Evolutionary conservation across 2,113 vertebrate genomes (phyloP).

Genomic region (Ceyx cyanopectus): DNA sequence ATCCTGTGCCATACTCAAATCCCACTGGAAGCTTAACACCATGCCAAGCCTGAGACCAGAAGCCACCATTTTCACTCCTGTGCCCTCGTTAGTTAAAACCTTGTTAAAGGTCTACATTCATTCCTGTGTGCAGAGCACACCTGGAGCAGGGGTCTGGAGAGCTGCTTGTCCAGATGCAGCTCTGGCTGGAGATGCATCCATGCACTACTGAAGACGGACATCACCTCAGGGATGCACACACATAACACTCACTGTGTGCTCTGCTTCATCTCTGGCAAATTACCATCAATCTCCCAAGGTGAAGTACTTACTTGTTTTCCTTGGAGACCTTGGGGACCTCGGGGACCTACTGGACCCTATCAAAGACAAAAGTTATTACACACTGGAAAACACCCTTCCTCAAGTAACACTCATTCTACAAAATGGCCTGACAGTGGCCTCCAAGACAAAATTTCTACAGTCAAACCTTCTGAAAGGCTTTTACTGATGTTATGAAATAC

Average conservation of each 20-base stretch:
- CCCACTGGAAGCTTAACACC: no score
- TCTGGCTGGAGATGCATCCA: no score
- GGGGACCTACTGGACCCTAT: slow-evolving; percentile 91
- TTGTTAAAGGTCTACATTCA: no score
- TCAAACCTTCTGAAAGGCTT: background rate
- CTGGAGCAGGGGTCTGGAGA: no score
- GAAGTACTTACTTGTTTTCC: slow-evolving; percentile 87
- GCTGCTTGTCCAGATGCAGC: no score
- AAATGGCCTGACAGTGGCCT: background rate
- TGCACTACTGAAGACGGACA: no score
- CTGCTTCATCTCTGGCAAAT: background rate
- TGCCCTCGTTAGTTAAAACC: no score
- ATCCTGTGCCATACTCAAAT: no score
- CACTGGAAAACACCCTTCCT: background rate
- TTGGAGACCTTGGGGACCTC: slow-evolving; percentile 89
- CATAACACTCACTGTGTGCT: accelerated
- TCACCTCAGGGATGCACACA: no score
- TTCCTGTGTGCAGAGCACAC: no score
- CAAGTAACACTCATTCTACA: background rate
- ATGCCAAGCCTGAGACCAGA: no score
- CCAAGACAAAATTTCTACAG: background rate
- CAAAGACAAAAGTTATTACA: slow-evolving; percentile 43
- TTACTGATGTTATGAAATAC: background rate
- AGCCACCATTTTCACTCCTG: no score
- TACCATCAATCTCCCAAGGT: background rate